Evolutionary conservation across 37 sponge, comb jelly and placozoan genomes (phyloP).

Genomic region (Hormiphora californensis): DNA sequence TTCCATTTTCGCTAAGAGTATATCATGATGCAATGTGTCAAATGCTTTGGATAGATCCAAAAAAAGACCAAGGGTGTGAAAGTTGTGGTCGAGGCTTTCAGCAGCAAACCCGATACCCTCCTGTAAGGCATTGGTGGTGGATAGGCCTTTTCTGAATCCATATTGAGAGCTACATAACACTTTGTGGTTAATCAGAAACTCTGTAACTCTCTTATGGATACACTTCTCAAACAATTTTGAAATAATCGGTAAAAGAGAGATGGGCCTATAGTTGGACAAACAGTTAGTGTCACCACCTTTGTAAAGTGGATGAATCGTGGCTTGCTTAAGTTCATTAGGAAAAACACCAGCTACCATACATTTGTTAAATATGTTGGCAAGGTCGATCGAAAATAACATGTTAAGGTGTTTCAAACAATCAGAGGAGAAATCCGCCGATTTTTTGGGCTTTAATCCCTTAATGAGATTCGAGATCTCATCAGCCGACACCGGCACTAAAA

Average conservation of each 20-base stretch:
- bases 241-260: neutral
- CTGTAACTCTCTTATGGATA: neutral
- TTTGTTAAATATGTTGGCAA: neutral
- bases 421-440: neutral
- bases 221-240: neutral
- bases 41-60: neutral
- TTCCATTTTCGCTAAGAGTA: neutral
- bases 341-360: neutral
- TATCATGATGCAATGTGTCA: neutral
- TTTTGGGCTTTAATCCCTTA: neutral
- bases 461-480: neutral
- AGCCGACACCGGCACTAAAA: neutral
- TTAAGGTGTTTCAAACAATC: neutral
- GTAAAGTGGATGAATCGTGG: neutral
- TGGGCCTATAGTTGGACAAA: neutral
- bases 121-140: too few species aligned
- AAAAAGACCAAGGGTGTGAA: too few species aligned
- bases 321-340: neutral
- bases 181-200: neutral
- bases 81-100: neutral
- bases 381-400: neutral
- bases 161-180: neutral
- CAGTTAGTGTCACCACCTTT: neutral
- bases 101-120: neutral
- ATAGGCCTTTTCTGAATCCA: too few species aligned